Base-by-base conservation (phyloP, 2,797 vertebrate genomes). In the Chaetodon trifasciatus region DNA sequence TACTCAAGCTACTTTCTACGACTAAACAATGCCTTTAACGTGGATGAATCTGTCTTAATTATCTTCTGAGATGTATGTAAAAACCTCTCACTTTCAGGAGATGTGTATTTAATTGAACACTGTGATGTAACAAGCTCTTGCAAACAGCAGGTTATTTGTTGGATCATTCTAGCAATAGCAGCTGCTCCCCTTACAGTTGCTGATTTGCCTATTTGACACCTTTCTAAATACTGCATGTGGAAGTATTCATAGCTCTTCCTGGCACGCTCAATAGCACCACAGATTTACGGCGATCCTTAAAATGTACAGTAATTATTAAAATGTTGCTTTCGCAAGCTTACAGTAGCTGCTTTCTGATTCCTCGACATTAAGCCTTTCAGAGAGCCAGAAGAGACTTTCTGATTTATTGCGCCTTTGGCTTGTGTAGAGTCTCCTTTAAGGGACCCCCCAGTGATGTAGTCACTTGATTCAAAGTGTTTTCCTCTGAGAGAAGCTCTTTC, bases 191-290 rank as follows among this genome's bases (percentile, higher is more conserved):
- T 86, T 55, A 84, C 37, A 79, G 47, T 32, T 70, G 76, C 84
- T 76, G 75, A 89, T 91, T 83, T 85, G 78, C 44, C 3, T 56
- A 82, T 85, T 78, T 4, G 73, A 85, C 63, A 87, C 74, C 62
- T 88, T 87, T 80, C 74, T 85, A 88, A 85, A 86, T 79, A 79
- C 60, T 81, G 63, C 82, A 67, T 71, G 73, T 57, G 80, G 72
- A 75, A 78, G 69, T 73, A 89, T 91, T 92, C 83, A 89, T 57
- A 67, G 62, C 61, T 82, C 88, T 92, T 93, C 90, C 91, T 91
- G 91, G 65, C 68, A 83, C 60, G 11, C 13, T 89, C 69, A 91
- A 88, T 89, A 32, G 66, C 35, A 74, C 60, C 65, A 66, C 11
- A 21, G 76, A 82, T 61, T 61, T 74, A 40, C 46, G 46, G 79